Evolutionary conservation across 1,140 invertebrate genomes (phyloP), one percentile per base, ranked within the genome.

Genomic region (Papilio polyxenes): DNA sequence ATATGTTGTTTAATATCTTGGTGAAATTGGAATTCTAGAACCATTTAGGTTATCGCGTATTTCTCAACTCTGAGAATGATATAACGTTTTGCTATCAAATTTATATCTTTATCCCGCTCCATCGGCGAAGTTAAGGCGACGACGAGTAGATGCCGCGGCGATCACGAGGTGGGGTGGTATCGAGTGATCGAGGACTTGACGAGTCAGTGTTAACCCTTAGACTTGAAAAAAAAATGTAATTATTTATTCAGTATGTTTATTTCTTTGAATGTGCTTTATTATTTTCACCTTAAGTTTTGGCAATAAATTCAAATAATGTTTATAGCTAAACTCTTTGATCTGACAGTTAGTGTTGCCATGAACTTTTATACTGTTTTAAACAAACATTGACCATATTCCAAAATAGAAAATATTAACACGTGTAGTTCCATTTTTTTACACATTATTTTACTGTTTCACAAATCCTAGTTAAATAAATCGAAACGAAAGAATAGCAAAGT

Each of bases 241-340:
- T 59, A 20, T 59, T 59, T 20, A 20, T 59, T 59, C 56, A 59
- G 56, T 59, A 8, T 59, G n/a, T 59, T 59, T 59, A n/a, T 20
- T 59, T 59, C 7, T 4, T 59, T 59, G 17, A n/a, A 59, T n/a
- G n/a, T 17, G 15, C 53, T 17, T 56, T 56, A 17, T 56, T 17
- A 9, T 51, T 13, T 51, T 13, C 51, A 13, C 51, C 17, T 15
- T n/a, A 56, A n/a, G 17, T 56, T 15, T 59, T 59, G n/a, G n/a
- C n/a, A 59, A 59, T 59, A 59, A 59, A n/a, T 59, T 59, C 56
- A 59, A 59, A 59, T 6, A 59, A 59, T 59, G 56, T 59, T 59
- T 59, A 59, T 59, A n/a, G 56, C 56, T 20, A 59, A 59, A 59
- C 56, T 59, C 56, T 59, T 59, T 59, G 56, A 59, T 59, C 56